phyloP scores from a whole-genome alignment of 2,113 vertebrate species.

The Rhineura floridana region DNA sequence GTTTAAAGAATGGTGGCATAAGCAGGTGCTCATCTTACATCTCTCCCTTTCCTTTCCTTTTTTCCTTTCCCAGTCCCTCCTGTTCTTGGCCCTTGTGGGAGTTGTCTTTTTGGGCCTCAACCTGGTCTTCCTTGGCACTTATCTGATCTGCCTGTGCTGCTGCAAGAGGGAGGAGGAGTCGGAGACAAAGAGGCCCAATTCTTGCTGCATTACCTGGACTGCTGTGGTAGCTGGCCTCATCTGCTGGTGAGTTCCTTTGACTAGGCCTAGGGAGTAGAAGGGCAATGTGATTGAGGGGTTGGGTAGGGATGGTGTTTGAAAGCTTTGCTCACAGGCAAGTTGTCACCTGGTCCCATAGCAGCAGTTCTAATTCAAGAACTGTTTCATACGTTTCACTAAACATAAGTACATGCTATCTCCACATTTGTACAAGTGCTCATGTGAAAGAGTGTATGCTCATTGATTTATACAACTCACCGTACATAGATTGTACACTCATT shows the following conservation, averaged over 20 bases:
- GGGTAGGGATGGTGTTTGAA: background rate
- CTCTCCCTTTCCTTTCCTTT: background rate
- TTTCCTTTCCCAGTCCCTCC: slow-evolving; percentile 80
- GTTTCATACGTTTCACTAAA: too few species aligned
- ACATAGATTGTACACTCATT: too few species aligned
- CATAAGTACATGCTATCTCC: too few species aligned
- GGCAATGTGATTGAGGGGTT: too few species aligned
- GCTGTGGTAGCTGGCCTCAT: slow-evolving; percentile 87
- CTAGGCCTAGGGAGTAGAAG: background rate
- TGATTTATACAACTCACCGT: too few species aligned
- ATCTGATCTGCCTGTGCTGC: slow-evolving; percentile 91
- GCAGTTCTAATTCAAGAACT: background rate
- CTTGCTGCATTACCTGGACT: slow-evolving; percentile 91
- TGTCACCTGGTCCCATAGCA: background rate
- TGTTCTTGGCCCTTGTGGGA: slow-evolving; percentile 88
- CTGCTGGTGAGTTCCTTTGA: slow-evolving; percentile 85
- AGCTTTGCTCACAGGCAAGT: background rate
- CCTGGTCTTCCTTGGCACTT: slow-evolving; percentile 84
- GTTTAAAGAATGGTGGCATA: too few species aligned
- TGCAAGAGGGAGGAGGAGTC: slow-evolving; percentile 74
- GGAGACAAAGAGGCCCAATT: slow-evolving; percentile 82
- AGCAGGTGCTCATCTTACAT: background rate
- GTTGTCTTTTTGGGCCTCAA: slow-evolving; percentile 89
- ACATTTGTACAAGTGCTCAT: too few species aligned
- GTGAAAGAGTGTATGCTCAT: too few species aligned